Conservation (phyloP, 2,797 vertebrate species). For the Anguilla megastoma region DNA sequence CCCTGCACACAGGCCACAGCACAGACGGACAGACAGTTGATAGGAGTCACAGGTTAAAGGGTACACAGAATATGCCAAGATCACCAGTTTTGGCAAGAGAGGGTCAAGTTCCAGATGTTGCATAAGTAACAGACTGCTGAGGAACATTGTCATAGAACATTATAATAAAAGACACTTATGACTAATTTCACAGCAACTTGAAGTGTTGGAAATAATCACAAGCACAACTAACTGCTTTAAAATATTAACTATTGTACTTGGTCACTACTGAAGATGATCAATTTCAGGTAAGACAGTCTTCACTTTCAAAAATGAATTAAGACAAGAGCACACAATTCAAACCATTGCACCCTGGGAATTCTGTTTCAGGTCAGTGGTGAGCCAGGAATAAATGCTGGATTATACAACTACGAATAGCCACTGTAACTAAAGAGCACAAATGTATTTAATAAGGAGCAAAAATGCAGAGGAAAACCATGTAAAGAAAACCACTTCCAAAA, state of each 20-base stretch:
- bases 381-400: neutral
- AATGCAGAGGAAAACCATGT: neutral
- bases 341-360: neutral
- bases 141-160: neutral
- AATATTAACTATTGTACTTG: neutral
- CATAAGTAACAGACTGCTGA: neutral
- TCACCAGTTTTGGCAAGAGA: neutral
- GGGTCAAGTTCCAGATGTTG: neutral
- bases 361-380: neutral
- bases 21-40: neutral
- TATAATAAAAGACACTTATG: neutral
- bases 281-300: neutral
- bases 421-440: neutral
- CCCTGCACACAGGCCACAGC: constrained; percentile 73
- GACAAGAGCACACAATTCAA: neutral
- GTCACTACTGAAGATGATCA: neutral
- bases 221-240: neutral
- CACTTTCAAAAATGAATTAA: neutral
- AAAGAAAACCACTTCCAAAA: neutral
- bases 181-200: neutral
- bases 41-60: neutral
- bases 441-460: neutral
- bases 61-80: neutral
- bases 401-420: neutral
- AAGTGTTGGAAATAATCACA: neutral